Percentiles rank a stretch among this genome's conserved stretches.
These are phyloP conservation scores for Sarcophaga carnaria DNA, from an alignment of 2,888 invertebrate genomes.

Conservation along the genomic window DNA sequence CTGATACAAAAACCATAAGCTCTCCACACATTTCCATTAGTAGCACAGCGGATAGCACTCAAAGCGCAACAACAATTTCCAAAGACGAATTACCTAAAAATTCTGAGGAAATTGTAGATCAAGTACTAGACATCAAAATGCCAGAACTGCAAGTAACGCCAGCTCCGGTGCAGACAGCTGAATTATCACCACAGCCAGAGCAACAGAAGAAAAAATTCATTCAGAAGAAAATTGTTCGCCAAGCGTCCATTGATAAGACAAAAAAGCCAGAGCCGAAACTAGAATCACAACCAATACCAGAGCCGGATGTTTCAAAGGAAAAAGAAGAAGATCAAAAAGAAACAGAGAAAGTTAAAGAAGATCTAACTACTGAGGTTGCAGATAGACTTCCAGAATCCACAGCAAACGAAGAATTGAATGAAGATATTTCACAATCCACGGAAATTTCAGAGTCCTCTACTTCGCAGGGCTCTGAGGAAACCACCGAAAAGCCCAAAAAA, in stretches of 20 bases:
- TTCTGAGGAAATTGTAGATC: slow-evolving; percentile 34
- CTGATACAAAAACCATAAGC: slow-evolving; percentile 69
- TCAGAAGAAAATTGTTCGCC: slow-evolving; percentile 75
- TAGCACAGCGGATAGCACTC: slow-evolving; percentile 53
- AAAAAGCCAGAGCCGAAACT: slow-evolving; percentile 40
- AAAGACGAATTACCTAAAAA: slow-evolving; percentile 31
- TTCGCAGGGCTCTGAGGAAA: slow-evolving; percentile 41
- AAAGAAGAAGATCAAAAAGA: not conserved
- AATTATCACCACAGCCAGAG: slow-evolving; percentile 72
- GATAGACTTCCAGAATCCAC: not conserved
- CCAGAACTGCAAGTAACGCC: slow-evolving; percentile 77
- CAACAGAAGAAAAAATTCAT: slow-evolving; percentile 74
- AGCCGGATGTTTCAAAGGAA: slow-evolving; percentile 24
- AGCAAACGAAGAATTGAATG: slow-evolving; percentile 9
- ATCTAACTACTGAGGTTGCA: not conserved
- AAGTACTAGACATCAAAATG: slow-evolving; percentile 68
- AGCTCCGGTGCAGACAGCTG: slow-evolving; percentile 74
- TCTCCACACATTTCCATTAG: slow-evolving; percentile 69
- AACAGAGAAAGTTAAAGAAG: slow-evolving; percentile 47
- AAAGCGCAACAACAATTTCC: slow-evolving; percentile 56
- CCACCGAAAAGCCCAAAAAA: slow-evolving; percentile 72
- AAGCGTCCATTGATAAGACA: slow-evolving; percentile 71
- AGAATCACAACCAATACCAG: not conserved
- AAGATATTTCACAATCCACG: slow-evolving; percentile 51
- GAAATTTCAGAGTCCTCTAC: slow-evolving; percentile 47